Evolutionary conservation across 2,888 invertebrate genomes (phyloP), one percentile per base, ranked within the genome.

Genomic region (Muscina levida): DNA sequence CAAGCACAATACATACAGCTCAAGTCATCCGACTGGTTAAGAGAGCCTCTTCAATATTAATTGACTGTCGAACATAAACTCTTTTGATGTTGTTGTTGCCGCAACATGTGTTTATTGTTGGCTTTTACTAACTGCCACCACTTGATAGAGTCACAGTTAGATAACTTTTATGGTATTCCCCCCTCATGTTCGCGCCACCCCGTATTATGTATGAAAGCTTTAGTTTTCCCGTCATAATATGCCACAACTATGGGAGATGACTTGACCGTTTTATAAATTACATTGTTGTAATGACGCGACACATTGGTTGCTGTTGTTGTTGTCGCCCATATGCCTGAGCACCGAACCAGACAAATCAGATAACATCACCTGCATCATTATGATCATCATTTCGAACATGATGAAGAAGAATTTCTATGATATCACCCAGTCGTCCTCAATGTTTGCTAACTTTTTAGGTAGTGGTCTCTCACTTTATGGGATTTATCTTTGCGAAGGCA

Each of bases 31-130:
- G 57, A 72, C 68, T 76, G 72, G 79, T 76, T 79, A 65, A 42
- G 10, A 42, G 72, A 79, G 76, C 72, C 72, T 79, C 79, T 79
- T 79, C 79, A 70, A 68, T 79, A 79, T 76, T 79, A 79, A 79
- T 76, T 79, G 79, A 79, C 72, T 79, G 65, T 15, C 44, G 44
- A 26, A 67, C 15, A n/a, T 37, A 46, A 31, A 59, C 51, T 31
- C 31, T 31, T 3, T 31, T 31, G 53, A 22, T 8, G 57, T n/a
- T 53, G 15, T 59, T 53, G 68, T 62, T 68, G 72, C n/a, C 17
- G 59, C 8, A 19, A 22, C 73, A 46, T 56, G 56, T 42, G 39
- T 13, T 62, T 22, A 62, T 62, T 62, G 62, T 42, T 62, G 51
- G 68, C 53, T 72, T 73, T 73, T 68, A 65, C 72, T 77, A 22